Evolutionary conservation across 92 coral and sea anemone genomes (phyloP).

Genomic region (Phymanthus crucifer): DNA sequence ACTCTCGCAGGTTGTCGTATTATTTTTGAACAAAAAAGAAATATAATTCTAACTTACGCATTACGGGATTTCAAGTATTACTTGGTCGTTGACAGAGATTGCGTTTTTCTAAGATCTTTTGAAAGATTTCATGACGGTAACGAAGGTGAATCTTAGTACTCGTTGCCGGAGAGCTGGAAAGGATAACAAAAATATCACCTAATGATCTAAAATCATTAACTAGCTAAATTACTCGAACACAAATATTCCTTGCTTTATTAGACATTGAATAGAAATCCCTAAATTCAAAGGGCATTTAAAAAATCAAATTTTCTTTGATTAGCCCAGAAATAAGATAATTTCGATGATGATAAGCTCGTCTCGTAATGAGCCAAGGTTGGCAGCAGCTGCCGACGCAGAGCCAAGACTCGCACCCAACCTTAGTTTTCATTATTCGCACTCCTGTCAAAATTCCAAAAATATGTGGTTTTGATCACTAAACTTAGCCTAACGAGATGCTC

Average conservation of each 20-base stretch:
- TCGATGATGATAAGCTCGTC: conserved; percentile 11
- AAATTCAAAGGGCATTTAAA: conserved; percentile 24
- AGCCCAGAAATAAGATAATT: conserved; percentile 20
- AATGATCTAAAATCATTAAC: conserved; percentile 29
- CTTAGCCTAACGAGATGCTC: conserved; percentile 19
- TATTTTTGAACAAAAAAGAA: not conserved
- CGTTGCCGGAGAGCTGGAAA: not conserved
- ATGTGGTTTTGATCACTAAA: conserved; percentile 29
- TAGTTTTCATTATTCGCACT: not conserved
- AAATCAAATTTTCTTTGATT: conserved; percentile 37
- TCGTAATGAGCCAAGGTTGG: conserved; percentile 20
- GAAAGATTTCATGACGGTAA: not conserved
- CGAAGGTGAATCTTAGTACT: not conserved
- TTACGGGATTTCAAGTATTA: not conserved
- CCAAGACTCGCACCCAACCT: not conserved
- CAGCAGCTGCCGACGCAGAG: conserved; percentile 12
- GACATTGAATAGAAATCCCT: conserved; percentile 7
- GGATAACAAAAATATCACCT: not conserved
- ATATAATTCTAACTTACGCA: not conserved
- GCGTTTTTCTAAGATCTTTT: not conserved
- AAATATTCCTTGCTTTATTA: conserved; percentile 9
- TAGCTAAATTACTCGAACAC: not conserved
- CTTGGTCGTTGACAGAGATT: not conserved
- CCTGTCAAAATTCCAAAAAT: not conserved
- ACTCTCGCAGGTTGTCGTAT: not conserved